Evolutionary conservation across 2,113 vertebrate species (phyloP), one percentile per base, ranked within the genome.

Genomic region (Oncorhynchus masou): DNA sequence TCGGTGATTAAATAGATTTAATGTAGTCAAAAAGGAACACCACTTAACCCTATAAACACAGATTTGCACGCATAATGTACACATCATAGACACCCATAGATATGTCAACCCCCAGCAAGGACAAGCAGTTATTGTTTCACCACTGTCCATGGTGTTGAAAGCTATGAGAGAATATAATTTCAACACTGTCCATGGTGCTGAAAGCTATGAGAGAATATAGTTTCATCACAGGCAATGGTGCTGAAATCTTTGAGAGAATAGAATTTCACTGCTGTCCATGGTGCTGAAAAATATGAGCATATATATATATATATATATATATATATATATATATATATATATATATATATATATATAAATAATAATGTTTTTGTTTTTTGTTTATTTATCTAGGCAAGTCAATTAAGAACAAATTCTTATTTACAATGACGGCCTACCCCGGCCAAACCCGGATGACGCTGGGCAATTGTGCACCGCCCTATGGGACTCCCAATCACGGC

Each of bases 111-210:
- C 65, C 65, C 65, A 22, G 59, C 8, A 64, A n/a, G 9, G 62
- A 22, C 62, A 64, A 25, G 9, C 65, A 31, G 65, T 24, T 24
- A 67, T 15, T 16, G 5, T 54, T 25, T 9, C 24, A 29, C 8
- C 51, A 7, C 51, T 19, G 51, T 54, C 51, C 15, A 62, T n/a
- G 2, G 20, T 9, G n/a, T 5, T 62, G 19, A 62, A n/a, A 62
- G 5, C 59, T 62, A 11, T 22, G n/a, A 16, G 59, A 8, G 19
- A 16, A 8, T 2, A 22, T 11, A 0, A 5, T 3, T 48, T 20
- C 4, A 22, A 7, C 67, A 20, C 90, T 93, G 87, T 92, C 91
- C 91, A 45, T 88, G 91, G 92, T 91, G 66, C 92, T 92, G 92
- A 92, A 91, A 51, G 16, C 24, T 57, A 9, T n/a, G 19, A 54